Evolutionary conservation across 2,888 invertebrate genomes (phyloP).

Genomic region (Myopa testacea): DNA sequence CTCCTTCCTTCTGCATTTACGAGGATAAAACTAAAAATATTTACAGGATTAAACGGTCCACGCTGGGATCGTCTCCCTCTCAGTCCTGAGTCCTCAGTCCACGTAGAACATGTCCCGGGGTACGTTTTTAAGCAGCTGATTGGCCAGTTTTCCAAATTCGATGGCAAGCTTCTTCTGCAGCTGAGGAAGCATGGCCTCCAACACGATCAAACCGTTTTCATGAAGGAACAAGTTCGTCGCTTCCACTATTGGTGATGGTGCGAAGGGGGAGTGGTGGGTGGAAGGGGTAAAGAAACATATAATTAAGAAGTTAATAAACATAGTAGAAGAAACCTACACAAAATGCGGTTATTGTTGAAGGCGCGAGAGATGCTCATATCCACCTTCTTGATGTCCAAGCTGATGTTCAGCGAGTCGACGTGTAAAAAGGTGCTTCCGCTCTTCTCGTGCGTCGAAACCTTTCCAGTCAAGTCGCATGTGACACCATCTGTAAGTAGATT

Average conservation of each 20-base stretch:
- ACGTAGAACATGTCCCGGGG: constrained; percentile 73
- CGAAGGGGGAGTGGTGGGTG: constrained; percentile 54
- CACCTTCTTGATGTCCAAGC: constrained; percentile 73
- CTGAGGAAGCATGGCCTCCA: constrained; percentile 78
- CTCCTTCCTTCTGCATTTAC: too few relatives aligned
- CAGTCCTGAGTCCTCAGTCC: constrained; percentile 48
- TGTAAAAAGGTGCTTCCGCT: constrained; percentile 72
- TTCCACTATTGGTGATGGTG: constrained; percentile 70
- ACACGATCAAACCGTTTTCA: constrained; percentile 77
- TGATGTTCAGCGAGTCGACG: constrained; percentile 74
- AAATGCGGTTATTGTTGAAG: constrained; percentile 77
- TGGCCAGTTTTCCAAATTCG: constrained; percentile 75
- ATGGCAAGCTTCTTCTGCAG: constrained; percentile 74
- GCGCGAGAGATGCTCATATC: constrained; percentile 76
- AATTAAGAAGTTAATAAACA: background rate
- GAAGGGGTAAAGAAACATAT: background rate
- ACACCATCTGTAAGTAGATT: constrained; percentile 70
- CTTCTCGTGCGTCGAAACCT: constrained; percentile 69
- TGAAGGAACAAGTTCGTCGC: constrained; percentile 78
- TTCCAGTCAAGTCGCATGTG: constrained; percentile 73
- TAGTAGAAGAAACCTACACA: constrained; percentile 71
- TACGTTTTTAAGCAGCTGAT: constrained; percentile 75
- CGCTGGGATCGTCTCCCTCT: too few relatives aligned
- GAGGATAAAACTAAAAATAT: too few relatives aligned
- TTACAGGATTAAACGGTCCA: too few relatives aligned